A percentile compares a stretch with the other conserved stretches of the same genome.
These are phyloP conservation scores for Vireo griseus DNA, from an alignment of 2,797 vertebrate species.

Conservation along the genomic window DNA sequence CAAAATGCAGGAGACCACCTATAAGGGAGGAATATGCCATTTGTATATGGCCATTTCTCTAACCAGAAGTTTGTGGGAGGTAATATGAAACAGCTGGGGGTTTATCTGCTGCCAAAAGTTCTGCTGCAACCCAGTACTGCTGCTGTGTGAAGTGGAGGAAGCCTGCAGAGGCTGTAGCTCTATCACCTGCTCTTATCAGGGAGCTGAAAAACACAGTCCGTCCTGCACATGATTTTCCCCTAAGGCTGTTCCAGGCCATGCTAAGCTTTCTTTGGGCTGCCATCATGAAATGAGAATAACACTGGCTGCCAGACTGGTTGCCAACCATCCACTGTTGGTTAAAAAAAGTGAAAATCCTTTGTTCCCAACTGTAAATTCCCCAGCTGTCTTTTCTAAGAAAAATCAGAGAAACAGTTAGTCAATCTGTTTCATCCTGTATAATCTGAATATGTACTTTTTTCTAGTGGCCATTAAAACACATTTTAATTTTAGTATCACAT, in stretches of 20 bases:
- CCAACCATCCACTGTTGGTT: neutral
- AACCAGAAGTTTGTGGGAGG: neutral
- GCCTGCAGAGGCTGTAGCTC: neutral
- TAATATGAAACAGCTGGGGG: neutral
- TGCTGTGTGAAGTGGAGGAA: neutral
- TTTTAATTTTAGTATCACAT: neutral
- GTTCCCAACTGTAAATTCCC: neutral
- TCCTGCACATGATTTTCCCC: neutral
- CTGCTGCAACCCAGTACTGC: neutral
- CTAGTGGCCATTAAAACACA: neutral
- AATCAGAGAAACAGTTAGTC: neutral
- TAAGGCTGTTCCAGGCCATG: neutral
- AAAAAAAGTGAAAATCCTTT: neutral
- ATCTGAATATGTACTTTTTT: neutral
- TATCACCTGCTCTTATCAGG: neutral
- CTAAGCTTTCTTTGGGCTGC: constrained; percentile 12
- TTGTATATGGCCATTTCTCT: neutral
- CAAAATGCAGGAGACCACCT: neutral
- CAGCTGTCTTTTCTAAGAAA: constrained; percentile 15
- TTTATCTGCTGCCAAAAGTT: constrained; percentile 10
- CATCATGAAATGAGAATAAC: neutral
- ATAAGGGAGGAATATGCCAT: neutral
- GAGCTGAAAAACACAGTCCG: neutral
- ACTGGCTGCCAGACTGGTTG: neutral
- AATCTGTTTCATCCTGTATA: neutral